phyloP scores from a whole-genome alignment of 2,797 vertebrate species.

The Ammospiza maritima region DNA sequence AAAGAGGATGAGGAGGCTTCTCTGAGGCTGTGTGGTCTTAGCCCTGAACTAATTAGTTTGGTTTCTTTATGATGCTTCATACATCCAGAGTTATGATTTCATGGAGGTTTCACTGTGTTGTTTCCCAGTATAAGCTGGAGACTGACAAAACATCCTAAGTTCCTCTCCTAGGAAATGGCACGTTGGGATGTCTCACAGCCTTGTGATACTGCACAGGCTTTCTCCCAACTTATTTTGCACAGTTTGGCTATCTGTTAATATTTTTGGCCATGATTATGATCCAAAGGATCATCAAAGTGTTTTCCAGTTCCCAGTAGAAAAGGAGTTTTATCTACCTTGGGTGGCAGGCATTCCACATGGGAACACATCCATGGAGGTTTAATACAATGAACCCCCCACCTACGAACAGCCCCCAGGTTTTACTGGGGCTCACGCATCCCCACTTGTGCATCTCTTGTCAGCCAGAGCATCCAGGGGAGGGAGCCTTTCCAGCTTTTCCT shows the following conservation, averaged over 20 bases:
- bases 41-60: not conserved
- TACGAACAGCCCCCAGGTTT: not conserved
- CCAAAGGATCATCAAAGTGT: not conserved
- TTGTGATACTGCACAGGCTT: not conserved
- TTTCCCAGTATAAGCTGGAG: not conserved
- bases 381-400: not conserved
- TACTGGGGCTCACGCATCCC: not conserved
- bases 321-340: not conserved
- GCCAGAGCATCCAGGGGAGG: not conserved
- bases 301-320: not conserved
- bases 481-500: not conserved
- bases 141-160: not conserved
- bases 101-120: not conserved
- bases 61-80: not conserved
- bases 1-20: not conserved
- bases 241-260: not conserved
- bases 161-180: not conserved
- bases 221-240: not conserved
- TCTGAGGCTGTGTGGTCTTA: not conserved
- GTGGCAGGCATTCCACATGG: not conserved
- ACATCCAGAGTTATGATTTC: not conserved
- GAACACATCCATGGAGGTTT: not conserved
- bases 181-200: not conserved
- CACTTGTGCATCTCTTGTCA: not conserved
- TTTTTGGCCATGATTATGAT: not conserved